A percentile compares a stretch with the other conserved stretches of the same genome.
These are phyloP conservation scores for Alosa alosa DNA, from an alignment of 2,113 vertebrate genomes.

Conservation along the genomic window DNA sequence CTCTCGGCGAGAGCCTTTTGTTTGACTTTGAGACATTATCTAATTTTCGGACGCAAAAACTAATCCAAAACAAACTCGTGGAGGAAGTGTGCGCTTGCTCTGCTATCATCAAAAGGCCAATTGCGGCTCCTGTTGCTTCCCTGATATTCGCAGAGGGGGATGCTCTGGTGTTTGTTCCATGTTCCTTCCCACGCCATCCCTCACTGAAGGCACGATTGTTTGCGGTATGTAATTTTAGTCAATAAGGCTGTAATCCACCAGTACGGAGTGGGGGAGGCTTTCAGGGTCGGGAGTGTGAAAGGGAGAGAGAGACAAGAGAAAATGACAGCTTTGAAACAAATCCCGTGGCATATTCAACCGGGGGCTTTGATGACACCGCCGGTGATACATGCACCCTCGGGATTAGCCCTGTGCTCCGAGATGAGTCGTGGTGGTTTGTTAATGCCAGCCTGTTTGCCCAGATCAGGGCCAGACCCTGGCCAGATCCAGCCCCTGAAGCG, in stretches of 20 bases:
- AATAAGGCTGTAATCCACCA: constrained; percentile 52
- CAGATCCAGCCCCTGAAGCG: not conserved
- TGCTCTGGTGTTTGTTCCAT: not conserved
- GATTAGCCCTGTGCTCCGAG: constrained; percentile 30
- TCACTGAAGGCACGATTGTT: not conserved
- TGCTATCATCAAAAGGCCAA: constrained; percentile 2
- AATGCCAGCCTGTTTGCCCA: not conserved
- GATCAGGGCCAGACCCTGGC: not conserved
- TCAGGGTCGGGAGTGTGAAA: not conserved
- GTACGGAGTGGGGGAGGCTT: constrained; percentile 47
- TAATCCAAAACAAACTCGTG: not conserved
- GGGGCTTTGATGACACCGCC: constrained; percentile 52
- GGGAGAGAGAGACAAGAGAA: constrained; percentile 38
- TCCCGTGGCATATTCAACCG: constrained; percentile 56
- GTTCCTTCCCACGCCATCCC: constrained; percentile 50
- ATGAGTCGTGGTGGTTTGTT: not conserved
- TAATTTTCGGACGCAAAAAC: not conserved
- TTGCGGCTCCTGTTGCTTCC: not conserved
- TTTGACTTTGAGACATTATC: not conserved
- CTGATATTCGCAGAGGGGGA: not conserved
- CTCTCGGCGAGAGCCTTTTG: not conserved
- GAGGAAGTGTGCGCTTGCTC: not conserved
- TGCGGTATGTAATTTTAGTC: constrained; percentile 8
- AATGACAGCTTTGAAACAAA: constrained; percentile 60
- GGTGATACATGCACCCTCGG: constrained; percentile 41